Percentiles rank a stretch among this genome's conserved stretches.
Evolutionary conservation across 2,797 vertebrate genomes (phyloP).

Genomic region (Diplodus sargus): DNA sequence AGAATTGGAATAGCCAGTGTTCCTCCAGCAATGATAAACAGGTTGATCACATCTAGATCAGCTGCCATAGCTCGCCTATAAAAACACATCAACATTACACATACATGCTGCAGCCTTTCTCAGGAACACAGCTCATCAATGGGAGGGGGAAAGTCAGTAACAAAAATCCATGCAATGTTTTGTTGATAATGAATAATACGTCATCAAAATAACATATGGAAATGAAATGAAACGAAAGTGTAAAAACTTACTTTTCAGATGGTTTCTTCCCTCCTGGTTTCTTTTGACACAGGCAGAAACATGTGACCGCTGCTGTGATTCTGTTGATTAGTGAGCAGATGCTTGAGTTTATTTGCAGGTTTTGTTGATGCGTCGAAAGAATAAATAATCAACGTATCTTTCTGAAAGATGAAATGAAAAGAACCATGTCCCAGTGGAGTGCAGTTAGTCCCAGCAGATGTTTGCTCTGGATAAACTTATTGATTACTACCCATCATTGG

Average conservation of each 20-base stretch:
- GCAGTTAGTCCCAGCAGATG: constrained; percentile 49
- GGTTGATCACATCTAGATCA: constrained; percentile 92
- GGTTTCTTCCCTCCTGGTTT: constrained; percentile 25
- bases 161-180: constrained; percentile 19
- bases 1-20: constrained; percentile 95
- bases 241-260: constrained; percentile 67
- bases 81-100: constrained; percentile 21
- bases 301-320: constrained; percentile 18
- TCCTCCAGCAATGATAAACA: constrained; percentile 91
- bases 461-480: constrained; percentile 74
- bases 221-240: neutral
- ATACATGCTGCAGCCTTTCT: neutral
- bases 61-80: constrained; percentile 79
- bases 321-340: constrained; percentile 17
- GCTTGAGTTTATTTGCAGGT: neutral
- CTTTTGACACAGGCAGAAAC: constrained; percentile 28
- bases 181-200: neutral
- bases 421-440: constrained; percentile 20
- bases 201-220: neutral
- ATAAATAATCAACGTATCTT: neutral
- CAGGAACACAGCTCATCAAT: constrained; percentile 6
- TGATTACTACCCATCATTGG: constrained; percentile 73
- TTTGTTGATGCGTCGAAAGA: neutral
- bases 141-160: constrained; percentile 33
- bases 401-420: constrained; percentile 9